Conservation (phyloP, 1,140 invertebrate species). For the Caerostris extrusa region DNA sequence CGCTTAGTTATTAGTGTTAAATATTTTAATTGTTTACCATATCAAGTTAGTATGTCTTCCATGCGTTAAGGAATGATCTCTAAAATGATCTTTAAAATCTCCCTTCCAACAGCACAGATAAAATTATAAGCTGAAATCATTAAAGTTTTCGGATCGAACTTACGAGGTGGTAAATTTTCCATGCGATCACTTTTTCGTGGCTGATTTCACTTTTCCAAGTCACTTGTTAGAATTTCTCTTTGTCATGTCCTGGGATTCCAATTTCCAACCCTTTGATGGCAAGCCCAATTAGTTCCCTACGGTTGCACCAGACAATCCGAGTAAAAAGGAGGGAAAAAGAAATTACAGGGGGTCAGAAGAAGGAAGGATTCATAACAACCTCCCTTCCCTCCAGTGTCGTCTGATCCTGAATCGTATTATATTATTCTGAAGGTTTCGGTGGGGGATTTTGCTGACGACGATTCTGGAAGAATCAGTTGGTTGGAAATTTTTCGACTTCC, state of each 20-base stretch:
- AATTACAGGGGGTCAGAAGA: not conserved
- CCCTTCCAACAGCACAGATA: too few relatives aligned
- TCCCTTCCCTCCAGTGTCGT: not conserved
- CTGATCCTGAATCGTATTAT: slow-evolving; percentile 13
- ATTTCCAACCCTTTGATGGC: slow-evolving; percentile 49
- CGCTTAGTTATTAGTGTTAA: too few relatives aligned
- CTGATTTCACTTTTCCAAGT: slow-evolving; percentile 21
- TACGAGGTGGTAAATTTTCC: not conserved
- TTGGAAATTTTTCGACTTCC: slow-evolving; percentile 29
- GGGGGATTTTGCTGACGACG: slow-evolving; percentile 15
- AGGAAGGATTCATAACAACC: not conserved
- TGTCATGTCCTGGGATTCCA: slow-evolving; percentile 9
- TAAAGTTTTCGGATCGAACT: slow-evolving; percentile 3
- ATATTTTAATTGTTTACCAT: too few relatives aligned
- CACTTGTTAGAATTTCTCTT: slow-evolving; percentile 17
- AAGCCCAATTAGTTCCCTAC: slow-evolving; percentile 41
- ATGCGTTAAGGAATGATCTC: too few relatives aligned
- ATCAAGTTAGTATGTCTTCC: too few relatives aligned
- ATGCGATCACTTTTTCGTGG: slow-evolving; percentile 28
- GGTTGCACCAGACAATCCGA: not conserved
- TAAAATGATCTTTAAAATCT: too few relatives aligned
- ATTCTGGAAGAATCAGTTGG: not conserved
- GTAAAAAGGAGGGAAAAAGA: not conserved
- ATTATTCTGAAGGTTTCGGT: not conserved
- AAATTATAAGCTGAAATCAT: not conserved